phyloP scores from a whole-genome alignment of 2,888 invertebrate genomes.

The Laspeyria flexula region DNA sequence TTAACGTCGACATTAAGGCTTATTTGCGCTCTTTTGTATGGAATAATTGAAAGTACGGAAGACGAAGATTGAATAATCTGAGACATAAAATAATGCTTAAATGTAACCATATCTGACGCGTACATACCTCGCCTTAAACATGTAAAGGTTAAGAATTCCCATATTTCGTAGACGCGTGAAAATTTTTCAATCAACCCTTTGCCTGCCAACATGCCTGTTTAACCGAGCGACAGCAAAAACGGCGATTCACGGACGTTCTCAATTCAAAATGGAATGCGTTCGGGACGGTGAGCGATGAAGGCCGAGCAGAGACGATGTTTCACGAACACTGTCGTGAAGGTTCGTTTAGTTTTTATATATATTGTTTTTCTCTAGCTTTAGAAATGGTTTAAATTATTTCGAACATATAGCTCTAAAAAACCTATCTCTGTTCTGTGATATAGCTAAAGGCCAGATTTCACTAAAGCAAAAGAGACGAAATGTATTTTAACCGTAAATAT shows the following conservation, averaged over 20 bases:
- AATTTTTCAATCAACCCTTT: constrained; percentile 51
- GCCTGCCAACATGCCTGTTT: constrained; percentile 37
- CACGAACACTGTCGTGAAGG: constrained; percentile 24
- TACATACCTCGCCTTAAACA: constrained; percentile 1
- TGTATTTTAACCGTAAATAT: no score
- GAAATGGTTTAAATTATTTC: no score
- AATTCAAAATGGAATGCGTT: constrained; percentile 52
- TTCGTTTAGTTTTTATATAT: background rate
- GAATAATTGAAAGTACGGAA: no score
- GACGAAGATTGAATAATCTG: no score
- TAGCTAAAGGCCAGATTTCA: no score
- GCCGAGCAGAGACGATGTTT: constrained; percentile 28
- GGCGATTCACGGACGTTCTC: constrained; percentile 49
- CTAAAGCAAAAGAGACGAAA: no score
- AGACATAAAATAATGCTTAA: no score
- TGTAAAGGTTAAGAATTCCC: constrained; percentile 23
- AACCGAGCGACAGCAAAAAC: constrained; percentile 48
- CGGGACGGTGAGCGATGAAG: constrained; percentile 48
- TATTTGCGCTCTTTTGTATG: no score
- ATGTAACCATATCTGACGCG: background rate
- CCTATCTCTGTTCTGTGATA: no score
- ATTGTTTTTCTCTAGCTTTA: background rate
- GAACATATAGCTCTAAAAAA: no score
- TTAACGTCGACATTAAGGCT: no score
- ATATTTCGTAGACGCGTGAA: constrained; percentile 41